These are phyloP conservation scores for Coenonympha arcania DNA, from an alignment of 2,888 invertebrate species.

Conservation along the genomic window DNA sequence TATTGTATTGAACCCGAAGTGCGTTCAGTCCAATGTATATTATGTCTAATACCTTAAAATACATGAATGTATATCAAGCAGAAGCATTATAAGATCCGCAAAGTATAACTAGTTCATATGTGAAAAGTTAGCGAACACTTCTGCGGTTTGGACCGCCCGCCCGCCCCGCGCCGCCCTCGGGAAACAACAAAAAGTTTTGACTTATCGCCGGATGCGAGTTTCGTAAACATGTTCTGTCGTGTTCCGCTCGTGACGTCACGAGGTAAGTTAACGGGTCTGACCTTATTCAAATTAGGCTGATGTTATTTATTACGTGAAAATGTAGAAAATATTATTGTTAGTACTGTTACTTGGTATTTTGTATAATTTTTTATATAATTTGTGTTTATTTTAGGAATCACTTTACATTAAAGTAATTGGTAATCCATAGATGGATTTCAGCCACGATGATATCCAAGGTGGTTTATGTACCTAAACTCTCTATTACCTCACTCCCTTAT, in stretches of 20 bases:
- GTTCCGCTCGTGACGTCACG: constrained; percentile 41
- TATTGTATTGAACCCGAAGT: no score
- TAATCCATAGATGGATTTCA: no score
- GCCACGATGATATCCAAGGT: no score
- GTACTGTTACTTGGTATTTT: background rate
- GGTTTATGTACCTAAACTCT: no score
- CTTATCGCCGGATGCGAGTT: constrained; percentile 37
- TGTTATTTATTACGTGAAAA: background rate
- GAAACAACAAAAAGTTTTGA: constrained; percentile 62
- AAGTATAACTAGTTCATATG: constrained; percentile 43
- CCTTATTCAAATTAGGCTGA: background rate
- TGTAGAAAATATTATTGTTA: background rate
- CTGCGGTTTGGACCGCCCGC: constrained; percentile 59
- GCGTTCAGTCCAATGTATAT: no score
- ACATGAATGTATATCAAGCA: background rate
- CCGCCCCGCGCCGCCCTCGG: constrained; percentile 36
- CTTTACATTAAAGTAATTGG: no score
- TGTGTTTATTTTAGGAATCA: no score
- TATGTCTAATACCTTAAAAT: no score
- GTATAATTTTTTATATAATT: no score
- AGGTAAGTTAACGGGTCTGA: background rate
- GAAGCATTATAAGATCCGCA: background rate
- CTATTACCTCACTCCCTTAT: no score
- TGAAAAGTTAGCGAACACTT: constrained; percentile 58
- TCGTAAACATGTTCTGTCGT: constrained; percentile 59